Evolutionary conservation across 2,113 vertebrate genomes (phyloP), one percentile per base, ranked within the genome.

Genomic region (Arenaria interpres): DNA sequence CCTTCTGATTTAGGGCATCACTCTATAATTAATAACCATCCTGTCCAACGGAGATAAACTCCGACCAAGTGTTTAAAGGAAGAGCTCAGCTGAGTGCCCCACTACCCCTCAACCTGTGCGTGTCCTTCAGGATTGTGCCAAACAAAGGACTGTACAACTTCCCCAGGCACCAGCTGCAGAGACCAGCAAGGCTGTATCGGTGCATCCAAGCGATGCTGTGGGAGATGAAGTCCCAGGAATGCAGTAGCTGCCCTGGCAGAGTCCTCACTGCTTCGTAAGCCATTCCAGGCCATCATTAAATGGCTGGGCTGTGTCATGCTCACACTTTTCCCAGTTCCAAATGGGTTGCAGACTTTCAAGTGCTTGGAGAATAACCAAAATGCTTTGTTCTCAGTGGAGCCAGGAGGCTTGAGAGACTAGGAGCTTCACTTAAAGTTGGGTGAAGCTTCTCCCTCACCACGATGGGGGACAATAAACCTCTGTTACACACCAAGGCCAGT

Each of bases 91-190:
- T 33, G 71, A 14, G 13, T 21, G 50, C 28, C 45, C 14, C 37
- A 6, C 24, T 7, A 6, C 19, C 63, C 45, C 53, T 14, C 27
- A 56, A 32, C 23, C 60, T 48, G 16, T 41, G 27, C 23, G 3
- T 21, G 30, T 24, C 63, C 59, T 20, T 22, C 15, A 24, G 53
- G 53, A 23, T 1, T 10, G 53, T 7, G 46, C 41, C 78, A 67
- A 6, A 37, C 30, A 21, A 30, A 54, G 5, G 1, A 4, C 4
- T 0, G 1, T 14, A 30, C 37, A 33, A 2, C 64, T 35, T 39
- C 35, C 23, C n/a, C 3, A 27, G 64, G 14, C 82, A 28, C 50
- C 50, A 37, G 43, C 50, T 68, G 62, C 53, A 51, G 54, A 33
- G 27, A 21, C 37, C 2, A 8, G 71, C 23, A 69, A 21, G 80